Conservation (phyloP, 2,113 vertebrate genomes). For the Rousettus leschenaultii region DNA sequence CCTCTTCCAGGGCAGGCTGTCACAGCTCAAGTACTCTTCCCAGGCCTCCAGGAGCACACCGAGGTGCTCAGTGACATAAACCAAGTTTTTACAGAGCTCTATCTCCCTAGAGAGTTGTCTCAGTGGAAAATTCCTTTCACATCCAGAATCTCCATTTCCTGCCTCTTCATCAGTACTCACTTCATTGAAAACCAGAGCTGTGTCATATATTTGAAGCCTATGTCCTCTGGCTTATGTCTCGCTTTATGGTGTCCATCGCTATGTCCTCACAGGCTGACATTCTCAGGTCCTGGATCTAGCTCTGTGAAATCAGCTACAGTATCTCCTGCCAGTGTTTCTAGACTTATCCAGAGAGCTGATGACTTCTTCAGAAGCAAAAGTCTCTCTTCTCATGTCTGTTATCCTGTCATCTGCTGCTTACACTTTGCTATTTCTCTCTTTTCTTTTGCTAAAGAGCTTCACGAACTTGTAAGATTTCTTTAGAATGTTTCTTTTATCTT, state of each 20-base stretch:
- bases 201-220: slow-evolving; percentile 78
- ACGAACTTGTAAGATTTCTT: slow-evolving; percentile 87
- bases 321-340: slow-evolving; percentile 85
- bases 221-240: slow-evolving; percentile 83
- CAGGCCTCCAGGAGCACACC: slow-evolving; percentile 84
- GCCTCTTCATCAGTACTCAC: slow-evolving; percentile 74
- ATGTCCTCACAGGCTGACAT: slow-evolving; percentile 76
- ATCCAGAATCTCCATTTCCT: slow-evolving; percentile 83
- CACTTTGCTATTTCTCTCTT: slow-evolving; percentile 78
- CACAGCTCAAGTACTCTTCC: slow-evolving; percentile 80
- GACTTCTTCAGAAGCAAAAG: slow-evolving; percentile 75
- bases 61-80: slow-evolving; percentile 87
- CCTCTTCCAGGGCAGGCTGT: neutral
- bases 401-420: slow-evolving; percentile 82
- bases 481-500: slow-evolving; percentile 89
- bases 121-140: slow-evolving; percentile 83
- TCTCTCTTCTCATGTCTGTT: slow-evolving; percentile 81
- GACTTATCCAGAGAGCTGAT: slow-evolving; percentile 84
- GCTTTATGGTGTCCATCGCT: slow-evolving; percentile 81
- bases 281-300: slow-evolving; percentile 86
- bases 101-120: slow-evolving; percentile 83
- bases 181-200: slow-evolving; percentile 66
- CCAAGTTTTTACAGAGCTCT: slow-evolving; percentile 89
- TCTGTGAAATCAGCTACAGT: slow-evolving; percentile 86
- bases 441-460: slow-evolving; percentile 85